phyloP scores from a whole-genome alignment of 2,888 invertebrate species.

The Allolobophora icterica region DNA sequence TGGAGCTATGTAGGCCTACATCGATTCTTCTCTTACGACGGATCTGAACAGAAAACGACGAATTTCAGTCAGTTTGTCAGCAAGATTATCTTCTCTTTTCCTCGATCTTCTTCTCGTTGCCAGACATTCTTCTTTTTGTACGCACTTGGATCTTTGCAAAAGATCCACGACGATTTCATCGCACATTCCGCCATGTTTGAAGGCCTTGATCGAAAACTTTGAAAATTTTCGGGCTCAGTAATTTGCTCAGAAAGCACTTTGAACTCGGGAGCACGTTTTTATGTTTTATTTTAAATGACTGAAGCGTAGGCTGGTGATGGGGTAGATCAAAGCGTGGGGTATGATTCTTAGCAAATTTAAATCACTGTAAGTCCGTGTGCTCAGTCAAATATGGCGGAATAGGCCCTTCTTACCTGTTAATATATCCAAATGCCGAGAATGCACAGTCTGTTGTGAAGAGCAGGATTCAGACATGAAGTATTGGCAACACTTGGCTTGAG shows the following conservation, averaged over 20 bases:
- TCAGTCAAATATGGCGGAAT: neutral
- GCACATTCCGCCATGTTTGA: slow-evolving; percentile 6
- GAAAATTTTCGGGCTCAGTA: neutral
- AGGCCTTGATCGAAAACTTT: neutral
- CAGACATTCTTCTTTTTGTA: neutral
- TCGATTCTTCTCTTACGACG: neutral
- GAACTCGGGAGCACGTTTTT: neutral
- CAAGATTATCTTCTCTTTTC: neutral
- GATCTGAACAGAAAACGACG: neutral
- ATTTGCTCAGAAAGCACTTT: neutral
- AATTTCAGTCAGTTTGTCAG: slow-evolving; percentile 17
- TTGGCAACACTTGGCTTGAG: neutral
- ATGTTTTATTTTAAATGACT: neutral
- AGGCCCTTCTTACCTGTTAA: neutral
- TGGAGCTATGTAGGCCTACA: neutral
- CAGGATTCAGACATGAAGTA: neutral
- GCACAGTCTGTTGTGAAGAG: neutral
- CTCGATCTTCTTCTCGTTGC: neutral
- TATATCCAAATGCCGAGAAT: neutral
- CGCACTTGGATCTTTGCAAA: neutral
- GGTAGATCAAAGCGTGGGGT: neutral
- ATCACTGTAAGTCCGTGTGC: neutral
- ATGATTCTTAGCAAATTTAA: neutral
- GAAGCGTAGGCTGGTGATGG: neutral
- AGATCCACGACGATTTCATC: neutral